These are phyloP conservation scores for Apeira syringaria DNA, from an alignment of 2,888 invertebrate genomes.

Conservation along the genomic window DNA sequence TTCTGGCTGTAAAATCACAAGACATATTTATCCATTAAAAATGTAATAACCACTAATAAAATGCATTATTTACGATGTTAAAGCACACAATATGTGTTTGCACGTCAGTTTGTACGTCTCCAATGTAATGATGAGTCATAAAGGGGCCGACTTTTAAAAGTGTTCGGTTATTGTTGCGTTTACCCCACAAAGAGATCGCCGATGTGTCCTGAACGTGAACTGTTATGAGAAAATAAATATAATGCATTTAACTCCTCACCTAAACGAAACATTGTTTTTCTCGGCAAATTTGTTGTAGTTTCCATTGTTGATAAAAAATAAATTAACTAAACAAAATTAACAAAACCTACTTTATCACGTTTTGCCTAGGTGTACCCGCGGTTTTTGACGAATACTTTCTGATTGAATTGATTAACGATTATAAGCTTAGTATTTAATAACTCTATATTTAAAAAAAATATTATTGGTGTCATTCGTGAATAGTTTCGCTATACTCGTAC, in stretches of 20 bases:
- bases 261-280: too few relatives aligned
- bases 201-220: slow-evolving; percentile 13
- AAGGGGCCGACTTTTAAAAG: slow-evolving; percentile 44
- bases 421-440: too few relatives aligned
- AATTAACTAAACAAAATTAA: too few relatives aligned
- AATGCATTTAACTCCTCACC: slow-evolving; percentile 7
- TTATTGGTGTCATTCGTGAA: too few relatives aligned
- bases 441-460: too few relatives aligned
- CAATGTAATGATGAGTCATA: slow-evolving; percentile 61
- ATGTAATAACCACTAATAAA: slow-evolving; percentile 59
- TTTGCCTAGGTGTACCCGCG: too few relatives aligned
- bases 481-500: too few relatives aligned
- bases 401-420: too few relatives aligned
- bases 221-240: slow-evolving; percentile 16
- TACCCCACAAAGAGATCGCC: slow-evolving; percentile 35
- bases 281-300: too few relatives aligned
- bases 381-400: too few relatives aligned
- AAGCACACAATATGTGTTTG: slow-evolving; percentile 51
- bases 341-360: too few relatives aligned
- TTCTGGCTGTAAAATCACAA: slow-evolving; percentile 28
- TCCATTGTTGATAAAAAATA: too few relatives aligned
- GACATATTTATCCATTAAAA: slow-evolving; percentile 46
- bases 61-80: slow-evolving; percentile 48
- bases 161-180: slow-evolving; percentile 44
- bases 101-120: slow-evolving; percentile 46